phyloP scores from a whole-genome alignment of 2,797 vertebrate species.

The Capromys pilorides region DNA sequence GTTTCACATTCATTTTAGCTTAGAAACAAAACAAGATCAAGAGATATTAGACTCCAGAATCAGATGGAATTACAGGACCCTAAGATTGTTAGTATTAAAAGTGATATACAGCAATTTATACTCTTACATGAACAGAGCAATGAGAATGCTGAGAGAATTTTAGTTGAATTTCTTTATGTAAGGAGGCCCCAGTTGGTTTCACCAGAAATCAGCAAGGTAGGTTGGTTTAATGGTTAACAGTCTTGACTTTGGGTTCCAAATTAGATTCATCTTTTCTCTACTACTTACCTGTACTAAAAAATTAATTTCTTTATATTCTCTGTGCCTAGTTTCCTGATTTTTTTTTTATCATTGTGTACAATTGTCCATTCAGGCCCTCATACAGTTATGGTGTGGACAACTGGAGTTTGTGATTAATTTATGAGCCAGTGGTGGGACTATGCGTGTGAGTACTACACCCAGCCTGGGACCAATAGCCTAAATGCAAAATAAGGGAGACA shows the following conservation, averaged over 20 bases:
- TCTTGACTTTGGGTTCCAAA: background rate
- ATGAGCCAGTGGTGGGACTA: no score
- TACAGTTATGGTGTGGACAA: no score
- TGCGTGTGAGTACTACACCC: no score
- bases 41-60: background rate
- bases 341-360: background rate
- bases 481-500: no score
- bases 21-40: slow-evolving; percentile 6
- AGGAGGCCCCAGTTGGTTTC: background rate
- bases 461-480: no score
- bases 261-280: background rate
- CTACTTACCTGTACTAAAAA: background rate
- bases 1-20: background rate
- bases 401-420: no score
- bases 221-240: background rate
- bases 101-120: background rate
- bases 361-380: no score
- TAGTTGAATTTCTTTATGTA: background rate
- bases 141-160: background rate
- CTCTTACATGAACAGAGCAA: no score
- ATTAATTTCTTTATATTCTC: background rate
- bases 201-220: background rate
- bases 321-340: background rate
- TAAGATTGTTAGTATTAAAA: background rate
- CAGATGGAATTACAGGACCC: background rate